Evolutionary conservation across 2,113 vertebrate genomes (phyloP).

Genomic region (cattle (Bos taurus)): DNA sequence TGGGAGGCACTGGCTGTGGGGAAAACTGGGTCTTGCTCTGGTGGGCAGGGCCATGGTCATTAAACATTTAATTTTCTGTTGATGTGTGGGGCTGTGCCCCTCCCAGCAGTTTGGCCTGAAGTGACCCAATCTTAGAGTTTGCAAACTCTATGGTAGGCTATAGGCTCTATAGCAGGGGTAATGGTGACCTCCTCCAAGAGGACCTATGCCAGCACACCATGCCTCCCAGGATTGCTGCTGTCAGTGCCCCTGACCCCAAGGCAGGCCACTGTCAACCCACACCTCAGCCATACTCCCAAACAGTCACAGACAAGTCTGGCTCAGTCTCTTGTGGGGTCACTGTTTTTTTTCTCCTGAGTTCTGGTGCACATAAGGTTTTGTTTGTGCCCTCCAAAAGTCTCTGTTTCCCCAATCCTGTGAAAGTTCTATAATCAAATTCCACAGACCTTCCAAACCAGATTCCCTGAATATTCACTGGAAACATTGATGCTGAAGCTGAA

Average conservation of each 20-base stretch:
- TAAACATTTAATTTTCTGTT: neutral
- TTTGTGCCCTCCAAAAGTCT: neutral
- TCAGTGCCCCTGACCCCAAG: neutral
- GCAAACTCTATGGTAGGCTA: neutral
- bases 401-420: neutral
- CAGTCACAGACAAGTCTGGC: neutral
- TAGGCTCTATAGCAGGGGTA: neutral
- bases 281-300: neutral
- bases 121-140: neutral
- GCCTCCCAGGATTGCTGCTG: neutral
- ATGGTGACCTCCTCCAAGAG: neutral
- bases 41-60: neutral
- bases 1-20: neutral
- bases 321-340: neutral
- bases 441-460: neutral
- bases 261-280: neutral
- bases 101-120: neutral
- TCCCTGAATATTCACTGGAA: neutral
- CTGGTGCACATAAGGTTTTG: neutral
- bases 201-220: neutral
- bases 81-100: neutral
- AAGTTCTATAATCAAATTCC: neutral
- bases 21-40: neutral
- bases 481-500: neutral
- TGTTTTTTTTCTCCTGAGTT: neutral